Evolutionary conservation across 2,888 invertebrate species (phyloP).

Genomic region (Gasteruption jaculator): DNA sequence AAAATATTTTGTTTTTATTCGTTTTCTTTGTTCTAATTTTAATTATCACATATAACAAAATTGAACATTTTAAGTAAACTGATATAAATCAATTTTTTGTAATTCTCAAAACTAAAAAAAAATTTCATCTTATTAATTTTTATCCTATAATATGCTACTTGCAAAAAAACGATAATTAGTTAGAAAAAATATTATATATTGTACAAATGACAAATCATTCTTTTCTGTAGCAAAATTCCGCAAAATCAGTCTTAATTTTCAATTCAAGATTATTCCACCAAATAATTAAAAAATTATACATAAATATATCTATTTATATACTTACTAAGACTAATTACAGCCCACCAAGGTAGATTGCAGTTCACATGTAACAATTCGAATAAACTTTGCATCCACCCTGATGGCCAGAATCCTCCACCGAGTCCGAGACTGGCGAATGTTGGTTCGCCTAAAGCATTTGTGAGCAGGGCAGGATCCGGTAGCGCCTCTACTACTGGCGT

Average conservation of each 20-base stretch:
- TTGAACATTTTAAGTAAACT: too few species aligned
- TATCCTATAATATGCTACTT: too few species aligned
- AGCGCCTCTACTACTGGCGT: constrained; percentile 26
- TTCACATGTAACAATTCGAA: constrained; percentile 82
- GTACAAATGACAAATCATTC: too few species aligned
- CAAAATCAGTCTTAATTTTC: too few species aligned
- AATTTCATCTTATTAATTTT: too few species aligned
- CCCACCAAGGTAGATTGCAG: constrained; percentile 91
- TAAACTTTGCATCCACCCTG: constrained; percentile 74
- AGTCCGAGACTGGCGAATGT: constrained; percentile 77
- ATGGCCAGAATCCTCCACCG: constrained; percentile 72
- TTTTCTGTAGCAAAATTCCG: too few species aligned
- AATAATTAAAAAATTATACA: too few species aligned
- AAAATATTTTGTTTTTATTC: constrained; percentile 9
- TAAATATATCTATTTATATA: constrained; percentile 13
- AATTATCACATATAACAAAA: constrained; percentile 6
- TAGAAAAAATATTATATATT: too few species aligned
- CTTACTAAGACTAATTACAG: constrained; percentile 70
- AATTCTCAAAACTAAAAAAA: constrained; percentile 5
- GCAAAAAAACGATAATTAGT: too few species aligned
- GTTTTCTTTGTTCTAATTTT: constrained; percentile 8
- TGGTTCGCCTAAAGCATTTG: constrained; percentile 68
- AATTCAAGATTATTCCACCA: too few species aligned
- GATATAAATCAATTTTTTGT: neutral
- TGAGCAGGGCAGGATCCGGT: constrained; percentile 12